Evolutionary conservation across 1,140 invertebrate genomes (phyloP).

Genomic region (Latrodectus geometricus): DNA sequence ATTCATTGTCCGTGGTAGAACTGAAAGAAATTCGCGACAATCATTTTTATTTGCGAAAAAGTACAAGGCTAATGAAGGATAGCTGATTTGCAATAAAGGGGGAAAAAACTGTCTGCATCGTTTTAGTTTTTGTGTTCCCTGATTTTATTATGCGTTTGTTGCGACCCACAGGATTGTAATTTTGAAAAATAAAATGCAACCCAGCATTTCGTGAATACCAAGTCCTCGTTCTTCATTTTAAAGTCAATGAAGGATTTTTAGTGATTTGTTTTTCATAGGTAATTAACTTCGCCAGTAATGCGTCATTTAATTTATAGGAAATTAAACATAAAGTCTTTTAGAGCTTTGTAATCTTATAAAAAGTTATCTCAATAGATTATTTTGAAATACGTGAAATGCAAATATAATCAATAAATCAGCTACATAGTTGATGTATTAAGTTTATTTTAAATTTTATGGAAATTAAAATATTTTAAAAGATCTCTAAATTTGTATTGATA

Average conservation of each 20-base stretch:
- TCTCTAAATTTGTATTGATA: too few species aligned
- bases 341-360: constrained; percentile 52
- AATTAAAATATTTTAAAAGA: too few species aligned
- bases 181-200: constrained; percentile 55
- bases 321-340: constrained; percentile 55
- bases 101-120: constrained; percentile 8
- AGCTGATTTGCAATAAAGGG: constrained; percentile 30
- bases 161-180: constrained; percentile 56
- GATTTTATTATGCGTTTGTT: constrained; percentile 55
- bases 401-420: constrained; percentile 21
- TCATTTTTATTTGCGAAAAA: constrained; percentile 60
- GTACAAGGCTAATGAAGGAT: constrained; percentile 60
- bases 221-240: constrained; percentile 51
- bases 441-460: too few species aligned
- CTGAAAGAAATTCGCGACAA: constrained; percentile 59
- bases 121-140: constrained; percentile 41
- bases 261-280: constrained; percentile 61
- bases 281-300: constrained; percentile 58
- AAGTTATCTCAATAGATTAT: constrained; percentile 49
- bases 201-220: constrained; percentile 52
- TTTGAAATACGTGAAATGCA: constrained; percentile 42
- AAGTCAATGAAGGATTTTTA: constrained; percentile 61
- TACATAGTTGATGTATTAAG: too few species aligned
- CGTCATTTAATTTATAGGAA: constrained; percentile 60
- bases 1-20: constrained; percentile 56